These are phyloP conservation scores for Epinotia bilunana DNA, from an alignment of 2,888 invertebrate genomes.

Conservation along the genomic window DNA sequence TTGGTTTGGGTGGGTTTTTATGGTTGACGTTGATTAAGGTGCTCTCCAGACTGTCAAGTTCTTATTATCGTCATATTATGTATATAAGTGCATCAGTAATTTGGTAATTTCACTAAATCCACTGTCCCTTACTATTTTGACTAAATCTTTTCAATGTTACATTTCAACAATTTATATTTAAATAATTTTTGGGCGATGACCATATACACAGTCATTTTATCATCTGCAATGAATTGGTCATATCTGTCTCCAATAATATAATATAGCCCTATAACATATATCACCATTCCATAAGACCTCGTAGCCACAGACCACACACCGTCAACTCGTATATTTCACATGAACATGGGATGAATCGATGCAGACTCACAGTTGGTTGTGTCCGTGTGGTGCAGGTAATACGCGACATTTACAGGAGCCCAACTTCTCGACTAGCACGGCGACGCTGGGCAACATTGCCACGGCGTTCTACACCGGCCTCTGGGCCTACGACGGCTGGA, in stretches of 20 bases:
- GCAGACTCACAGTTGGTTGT: slow-evolving; percentile 79
- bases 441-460: slow-evolving; percentile 93
- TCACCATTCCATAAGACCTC: slow-evolving; percentile 22
- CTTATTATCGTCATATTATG: neutral
- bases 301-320: neutral
- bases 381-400: slow-evolving; percentile 88
- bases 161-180: neutral
- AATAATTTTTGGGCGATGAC: neutral
- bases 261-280: neutral
- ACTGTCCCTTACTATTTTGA: neutral
- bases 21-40: too few relatives aligned
- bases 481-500: slow-evolving; percentile 99
- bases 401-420: slow-evolving; percentile 92
- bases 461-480: slow-evolving; percentile 97
- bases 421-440: slow-evolving; percentile 90
- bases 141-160: neutral
- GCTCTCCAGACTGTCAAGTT: neutral
- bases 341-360: slow-evolving; percentile 65
- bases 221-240: neutral
- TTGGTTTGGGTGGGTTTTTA: too few relatives aligned
- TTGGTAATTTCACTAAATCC: neutral
- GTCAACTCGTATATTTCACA: slow-evolving; percentile 27
- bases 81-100: neutral
- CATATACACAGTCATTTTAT: neutral
- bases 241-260: neutral